Conservation (phyloP, 2,888 invertebrate species). For the Antitype chi region DNA sequence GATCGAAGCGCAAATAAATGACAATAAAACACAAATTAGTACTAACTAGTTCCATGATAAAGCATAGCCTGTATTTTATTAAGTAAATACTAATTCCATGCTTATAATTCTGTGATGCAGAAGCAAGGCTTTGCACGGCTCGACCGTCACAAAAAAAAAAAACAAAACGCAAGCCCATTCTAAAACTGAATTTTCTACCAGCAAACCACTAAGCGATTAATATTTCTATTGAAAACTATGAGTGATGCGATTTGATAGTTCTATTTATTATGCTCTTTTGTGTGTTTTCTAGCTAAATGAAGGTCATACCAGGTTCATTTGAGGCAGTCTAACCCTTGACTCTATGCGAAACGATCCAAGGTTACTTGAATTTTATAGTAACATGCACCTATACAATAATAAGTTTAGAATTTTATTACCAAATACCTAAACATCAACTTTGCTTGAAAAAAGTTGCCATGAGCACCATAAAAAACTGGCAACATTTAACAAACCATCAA, state of each 20-base stretch:
- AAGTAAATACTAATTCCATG: not conserved
- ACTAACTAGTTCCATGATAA: not conserved
- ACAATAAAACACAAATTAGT: not conserved
- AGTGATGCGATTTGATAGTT: not conserved
- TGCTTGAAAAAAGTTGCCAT: not conserved
- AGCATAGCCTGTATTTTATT: not conserved
- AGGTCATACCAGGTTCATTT: constrained; percentile 16
- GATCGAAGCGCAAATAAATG: not conserved
- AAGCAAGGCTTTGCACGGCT: too few relatives aligned
- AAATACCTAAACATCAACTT: not conserved
- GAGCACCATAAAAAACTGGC: not conserved
- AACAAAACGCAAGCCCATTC: not conserved
- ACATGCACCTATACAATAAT: not conserved
- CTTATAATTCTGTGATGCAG: not conserved
- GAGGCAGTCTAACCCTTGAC: not conserved
- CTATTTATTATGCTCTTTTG: constrained; percentile 14
- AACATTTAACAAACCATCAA: not conserved
- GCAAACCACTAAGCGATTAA: not conserved
- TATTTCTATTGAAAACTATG: constrained; percentile 6
- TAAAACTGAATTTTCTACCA: not conserved
- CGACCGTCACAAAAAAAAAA: too few relatives aligned
- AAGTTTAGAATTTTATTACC: not conserved
- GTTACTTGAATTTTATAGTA: not conserved
- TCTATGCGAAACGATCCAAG: not conserved
- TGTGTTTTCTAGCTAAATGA: constrained; percentile 12